These are phyloP conservation scores for Toxostoma redivivum DNA, from an alignment of 2,113 vertebrate genomes.

Conservation along the genomic window DNA sequence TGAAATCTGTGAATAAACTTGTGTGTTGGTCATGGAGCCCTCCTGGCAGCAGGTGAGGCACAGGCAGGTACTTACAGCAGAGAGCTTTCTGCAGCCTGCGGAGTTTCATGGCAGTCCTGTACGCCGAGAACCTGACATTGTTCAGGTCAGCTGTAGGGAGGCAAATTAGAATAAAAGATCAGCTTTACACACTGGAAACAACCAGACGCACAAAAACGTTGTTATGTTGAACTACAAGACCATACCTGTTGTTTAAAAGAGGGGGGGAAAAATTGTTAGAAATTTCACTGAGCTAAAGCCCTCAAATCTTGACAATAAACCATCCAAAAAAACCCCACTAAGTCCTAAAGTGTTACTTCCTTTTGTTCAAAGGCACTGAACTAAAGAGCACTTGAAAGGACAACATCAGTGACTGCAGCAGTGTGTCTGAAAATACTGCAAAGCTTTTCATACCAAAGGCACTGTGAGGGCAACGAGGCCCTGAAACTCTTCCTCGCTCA, in stretches of 20 bases:
- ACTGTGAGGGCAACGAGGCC: not conserved
- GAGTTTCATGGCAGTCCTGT: constrained; percentile 98
- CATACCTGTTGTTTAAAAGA: not conserved
- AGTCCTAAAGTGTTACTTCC: not conserved
- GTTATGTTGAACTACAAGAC: not conserved
- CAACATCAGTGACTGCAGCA: not conserved
- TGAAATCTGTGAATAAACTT: not conserved
- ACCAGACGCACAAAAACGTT: rapidly evolving
- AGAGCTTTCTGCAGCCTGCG: constrained; percentile 97
- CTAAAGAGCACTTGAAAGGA: not conserved
- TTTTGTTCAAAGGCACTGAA: constrained; percentile 4
- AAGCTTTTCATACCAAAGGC: not conserved
- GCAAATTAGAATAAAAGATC: not conserved
- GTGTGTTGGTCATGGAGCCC: not conserved
- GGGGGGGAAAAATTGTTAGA: not conserved
- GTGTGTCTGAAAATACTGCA: not conserved
- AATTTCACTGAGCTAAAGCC: not conserved
- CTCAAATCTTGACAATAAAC: not conserved
- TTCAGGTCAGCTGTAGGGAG: constrained; percentile 87
- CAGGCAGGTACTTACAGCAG: constrained; percentile 84
- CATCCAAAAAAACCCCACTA: not conserved
- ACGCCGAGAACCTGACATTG: constrained; percentile 97
- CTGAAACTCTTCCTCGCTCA: not conserved
- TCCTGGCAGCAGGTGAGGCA: not conserved
- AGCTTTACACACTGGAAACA: constrained; percentile 18